Evolutionary conservation across 1,140 invertebrate species (phyloP).

Genomic region (Philotrypesis tridentata): DNA sequence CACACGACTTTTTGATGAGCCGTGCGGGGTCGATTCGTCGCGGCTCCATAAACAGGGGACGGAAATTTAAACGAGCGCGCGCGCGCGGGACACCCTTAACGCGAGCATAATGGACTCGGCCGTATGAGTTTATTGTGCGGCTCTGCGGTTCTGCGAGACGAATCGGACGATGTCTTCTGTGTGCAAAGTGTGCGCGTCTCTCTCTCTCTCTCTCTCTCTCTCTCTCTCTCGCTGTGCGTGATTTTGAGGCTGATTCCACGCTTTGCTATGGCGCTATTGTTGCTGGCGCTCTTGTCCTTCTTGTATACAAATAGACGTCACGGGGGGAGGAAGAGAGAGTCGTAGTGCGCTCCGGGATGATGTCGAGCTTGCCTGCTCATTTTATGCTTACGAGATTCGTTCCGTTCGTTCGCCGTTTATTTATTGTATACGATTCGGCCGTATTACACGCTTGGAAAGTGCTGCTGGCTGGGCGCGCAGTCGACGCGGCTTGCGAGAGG

Average conservation of each 20-base stretch:
- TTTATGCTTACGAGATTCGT: neutral
- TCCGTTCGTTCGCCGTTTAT: neutral
- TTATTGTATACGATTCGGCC: neutral
- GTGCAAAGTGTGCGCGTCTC: neutral
- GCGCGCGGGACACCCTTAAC: neutral
- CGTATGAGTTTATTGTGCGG: neutral
- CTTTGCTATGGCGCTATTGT: constrained; percentile 3
- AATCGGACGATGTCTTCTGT: neutral
- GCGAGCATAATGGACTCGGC: constrained; percentile 11
- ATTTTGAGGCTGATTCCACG: constrained; percentile 4
- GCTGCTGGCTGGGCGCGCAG: too few relatives aligned
- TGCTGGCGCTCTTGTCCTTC: neutral
- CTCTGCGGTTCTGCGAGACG: neutral
- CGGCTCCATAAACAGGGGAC: constrained; percentile 19
- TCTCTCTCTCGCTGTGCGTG: too few relatives aligned
- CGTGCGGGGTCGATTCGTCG: constrained; percentile 24
- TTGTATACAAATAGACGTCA: neutral
- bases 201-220: too few relatives aligned
- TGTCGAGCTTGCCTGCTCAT: neutral
- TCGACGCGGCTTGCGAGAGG: too few relatives aligned
- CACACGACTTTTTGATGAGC: constrained; percentile 35
- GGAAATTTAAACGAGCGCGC: neutral
- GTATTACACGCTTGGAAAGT: too few relatives aligned
- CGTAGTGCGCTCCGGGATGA: neutral
- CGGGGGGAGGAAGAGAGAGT: too few relatives aligned